Percentiles rank a stretch among this genome's conserved stretches.
These are phyloP conservation scores for Aricia agestis DNA, from an alignment of 1,140 invertebrate species.

Conservation along the genomic window DNA sequence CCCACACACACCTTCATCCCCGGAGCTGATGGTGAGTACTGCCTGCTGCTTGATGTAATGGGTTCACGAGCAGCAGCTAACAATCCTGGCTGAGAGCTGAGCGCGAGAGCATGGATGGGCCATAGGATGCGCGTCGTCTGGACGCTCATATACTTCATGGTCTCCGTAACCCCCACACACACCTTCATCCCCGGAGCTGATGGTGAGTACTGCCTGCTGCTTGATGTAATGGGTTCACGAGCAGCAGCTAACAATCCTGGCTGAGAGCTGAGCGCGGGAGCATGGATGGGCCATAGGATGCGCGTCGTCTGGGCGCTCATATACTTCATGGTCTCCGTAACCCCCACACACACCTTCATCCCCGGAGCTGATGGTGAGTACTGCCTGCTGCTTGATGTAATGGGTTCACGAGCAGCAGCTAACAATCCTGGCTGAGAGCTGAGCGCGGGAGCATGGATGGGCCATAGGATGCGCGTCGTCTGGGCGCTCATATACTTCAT, in stretches of 20 bases:
- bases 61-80: neutral
- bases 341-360: neutral
- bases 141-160: slow-evolving; percentile 3
- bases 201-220: neutral
- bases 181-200: neutral
- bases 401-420: no score
- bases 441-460: neutral
- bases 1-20: neutral
- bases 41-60: neutral
- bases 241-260: no score
- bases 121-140: slow-evolving; percentile 9
- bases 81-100: neutral
- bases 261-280: neutral
- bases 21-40: neutral
- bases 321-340: neutral
- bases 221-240: no score
- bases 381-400: neutral
- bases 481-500: slow-evolving; percentile 7
- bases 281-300: slow-evolving; percentile 8
- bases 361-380: slow-evolving; percentile 3
- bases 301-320: slow-evolving; percentile 10
- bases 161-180: neutral
- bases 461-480: slow-evolving; percentile 6
- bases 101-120: neutral
- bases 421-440: neutral